A percentile compares a stretch with the other conserved stretches of the same genome.
Conservation (phyloP, 1,140 invertebrate species). For the Diorhabda elongata region DNA sequence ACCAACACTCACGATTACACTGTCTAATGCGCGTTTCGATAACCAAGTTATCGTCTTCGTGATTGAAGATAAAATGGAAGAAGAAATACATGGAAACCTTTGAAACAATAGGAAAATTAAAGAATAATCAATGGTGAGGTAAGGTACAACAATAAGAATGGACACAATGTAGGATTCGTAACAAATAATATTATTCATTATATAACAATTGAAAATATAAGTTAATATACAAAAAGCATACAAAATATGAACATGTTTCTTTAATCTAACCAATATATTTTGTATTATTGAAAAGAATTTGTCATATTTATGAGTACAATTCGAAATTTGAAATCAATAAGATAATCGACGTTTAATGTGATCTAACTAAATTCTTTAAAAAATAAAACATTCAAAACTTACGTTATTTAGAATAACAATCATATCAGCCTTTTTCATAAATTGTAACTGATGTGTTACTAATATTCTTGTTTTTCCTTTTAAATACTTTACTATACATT, state of each 20-base stretch:
- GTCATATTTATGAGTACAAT: background rate
- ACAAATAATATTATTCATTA: too few relatives aligned
- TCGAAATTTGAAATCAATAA: background rate
- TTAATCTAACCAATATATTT: background rate
- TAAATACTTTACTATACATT: conserved; percentile 56
- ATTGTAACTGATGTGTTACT: conserved; percentile 81
- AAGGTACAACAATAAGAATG: too few relatives aligned
- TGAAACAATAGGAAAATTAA: too few relatives aligned
- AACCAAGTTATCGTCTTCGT: too few relatives aligned
- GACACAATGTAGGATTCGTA: too few relatives aligned
- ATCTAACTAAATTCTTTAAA: background rate
- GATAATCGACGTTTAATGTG: background rate
- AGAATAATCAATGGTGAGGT: too few relatives aligned
- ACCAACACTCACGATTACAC: too few relatives aligned
- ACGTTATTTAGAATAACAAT: conserved; percentile 71
- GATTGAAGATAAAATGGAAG: too few relatives aligned
- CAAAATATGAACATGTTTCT: background rate
- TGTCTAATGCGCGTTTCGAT: too few relatives aligned
- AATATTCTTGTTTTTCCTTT: conserved; percentile 60
- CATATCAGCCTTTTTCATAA: conserved; percentile 65
- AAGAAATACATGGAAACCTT: too few relatives aligned
- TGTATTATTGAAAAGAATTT: background rate
- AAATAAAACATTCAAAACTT: conserved; percentile 27
- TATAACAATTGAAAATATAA: background rate
- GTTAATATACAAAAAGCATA: background rate